Evolutionary conservation across 1,140 invertebrate genomes (phyloP).

Genomic region (Caerostris darwini): DNA sequence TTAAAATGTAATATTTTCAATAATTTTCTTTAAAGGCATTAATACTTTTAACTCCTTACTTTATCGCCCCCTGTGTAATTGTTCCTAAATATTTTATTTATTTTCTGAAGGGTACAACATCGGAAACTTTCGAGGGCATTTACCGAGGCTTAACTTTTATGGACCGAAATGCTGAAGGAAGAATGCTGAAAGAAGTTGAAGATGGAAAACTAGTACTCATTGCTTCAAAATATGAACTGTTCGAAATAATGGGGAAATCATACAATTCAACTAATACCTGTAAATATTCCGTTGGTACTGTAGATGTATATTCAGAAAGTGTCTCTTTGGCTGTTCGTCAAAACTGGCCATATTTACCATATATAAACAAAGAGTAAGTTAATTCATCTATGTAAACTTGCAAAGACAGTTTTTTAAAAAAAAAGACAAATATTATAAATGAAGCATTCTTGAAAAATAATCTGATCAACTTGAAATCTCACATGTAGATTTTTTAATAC

Average conservation of each 20-base stretch:
- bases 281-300: constrained; percentile 83
- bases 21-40: too few species aligned
- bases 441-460: neutral
- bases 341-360: constrained; percentile 87
- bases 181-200: constrained; percentile 70
- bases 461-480: too few species aligned
- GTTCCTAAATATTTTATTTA: neutral
- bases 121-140: constrained; percentile 24
- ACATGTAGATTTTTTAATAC: too few species aligned
- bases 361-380: constrained; percentile 84
- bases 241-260: constrained; percentile 78
- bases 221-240: constrained; percentile 61
- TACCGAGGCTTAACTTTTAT: constrained; percentile 70
- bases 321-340: constrained; percentile 88
- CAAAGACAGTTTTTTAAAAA: too few species aligned
- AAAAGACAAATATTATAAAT: neutral
- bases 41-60: too few species aligned
- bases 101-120: constrained; percentile 44
- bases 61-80: too few species aligned
- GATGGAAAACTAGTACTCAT: constrained; percentile 66
- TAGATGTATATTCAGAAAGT: constrained; percentile 90
- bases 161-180: constrained; percentile 44
- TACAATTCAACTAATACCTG: constrained; percentile 74
- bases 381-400: constrained; percentile 11
- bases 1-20: too few species aligned